Percentiles rank a stretch among this genome's conserved stretches.
Conservation (phyloP, 1,140 invertebrate species). For the Drosophila chauvacae region DNA sequence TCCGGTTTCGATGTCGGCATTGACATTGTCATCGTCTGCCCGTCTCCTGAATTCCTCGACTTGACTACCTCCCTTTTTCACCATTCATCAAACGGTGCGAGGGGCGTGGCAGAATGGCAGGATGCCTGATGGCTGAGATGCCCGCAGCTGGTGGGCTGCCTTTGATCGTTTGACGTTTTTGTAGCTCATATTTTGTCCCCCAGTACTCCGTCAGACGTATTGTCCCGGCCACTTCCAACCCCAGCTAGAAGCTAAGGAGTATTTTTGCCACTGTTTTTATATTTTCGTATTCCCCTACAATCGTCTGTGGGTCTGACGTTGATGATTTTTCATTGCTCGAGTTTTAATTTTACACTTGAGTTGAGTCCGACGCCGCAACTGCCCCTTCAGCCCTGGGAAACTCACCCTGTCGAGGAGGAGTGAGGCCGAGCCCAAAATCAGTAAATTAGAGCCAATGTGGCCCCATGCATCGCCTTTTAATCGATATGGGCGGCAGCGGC, state of each 20-base stretch:
- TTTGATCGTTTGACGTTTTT: conserved; percentile 74
- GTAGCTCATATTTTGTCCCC: conserved; percentile 66
- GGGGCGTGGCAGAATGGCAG: conserved; percentile 20
- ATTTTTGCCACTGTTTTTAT: conserved; percentile 66
- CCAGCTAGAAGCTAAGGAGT: conserved; percentile 40
- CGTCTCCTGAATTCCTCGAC: conserved; percentile 25
- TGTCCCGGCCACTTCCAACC: conserved; percentile 43
- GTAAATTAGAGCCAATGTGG: conserved; percentile 45
- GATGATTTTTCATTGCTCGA: conserved; percentile 84
- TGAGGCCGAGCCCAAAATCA: conserved; percentile 8
- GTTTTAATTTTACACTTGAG: conserved; percentile 85
- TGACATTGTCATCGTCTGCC: conserved; percentile 74
- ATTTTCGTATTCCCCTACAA: conserved; percentile 29
- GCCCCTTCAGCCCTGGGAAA: conserved; percentile 8
- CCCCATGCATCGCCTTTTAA: conserved; percentile 11
- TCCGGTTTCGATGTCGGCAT: conserved; percentile 79
- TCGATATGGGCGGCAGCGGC: conserved; percentile 22
- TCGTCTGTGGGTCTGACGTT: conserved; percentile 66
- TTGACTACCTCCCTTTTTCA: conserved; percentile 26
- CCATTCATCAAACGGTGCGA: conserved; percentile 58
- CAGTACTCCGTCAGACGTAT: conserved; percentile 27
- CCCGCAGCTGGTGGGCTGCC: conserved; percentile 74
- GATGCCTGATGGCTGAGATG: conserved; percentile 20
- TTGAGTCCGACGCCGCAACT: conserved; percentile 60
- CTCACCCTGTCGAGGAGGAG: conserved; percentile 2